Conservation (phyloP, 2,113 vertebrate species). For the Morone chrysops region DNA sequence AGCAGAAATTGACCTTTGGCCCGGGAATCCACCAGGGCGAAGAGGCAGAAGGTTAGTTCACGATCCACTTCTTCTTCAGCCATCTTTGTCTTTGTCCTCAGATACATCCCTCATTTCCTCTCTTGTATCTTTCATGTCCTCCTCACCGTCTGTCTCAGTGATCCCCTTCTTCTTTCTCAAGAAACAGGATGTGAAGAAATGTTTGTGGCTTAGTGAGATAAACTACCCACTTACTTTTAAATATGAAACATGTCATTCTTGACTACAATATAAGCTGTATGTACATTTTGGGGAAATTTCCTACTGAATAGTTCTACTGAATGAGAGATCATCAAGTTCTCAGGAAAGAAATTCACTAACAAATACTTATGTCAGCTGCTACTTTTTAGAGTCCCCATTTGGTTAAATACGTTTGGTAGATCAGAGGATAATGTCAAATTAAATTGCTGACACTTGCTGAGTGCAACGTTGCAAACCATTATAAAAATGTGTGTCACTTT, state of each 20-base stretch:
- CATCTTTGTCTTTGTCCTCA: conserved; percentile 2
- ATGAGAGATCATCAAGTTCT: not conserved
- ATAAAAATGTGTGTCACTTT: too few relatives aligned
- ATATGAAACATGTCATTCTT: conserved; percentile 1
- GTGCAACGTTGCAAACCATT: not conserved
- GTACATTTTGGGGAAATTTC: conserved; percentile 6
- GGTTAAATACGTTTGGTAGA: too few relatives aligned
- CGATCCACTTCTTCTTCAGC: conserved; percentile 9
- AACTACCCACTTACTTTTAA: conserved; percentile 5
- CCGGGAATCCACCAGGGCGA: not conserved
- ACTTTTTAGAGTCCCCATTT: too few relatives aligned
- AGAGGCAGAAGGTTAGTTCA: not conserved
- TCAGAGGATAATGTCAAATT: not conserved
- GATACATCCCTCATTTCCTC: conserved; percentile 42
- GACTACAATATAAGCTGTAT: not conserved
- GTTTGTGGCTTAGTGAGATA: not conserved
- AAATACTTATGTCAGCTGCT: too few relatives aligned
- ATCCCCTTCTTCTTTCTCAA: not conserved
- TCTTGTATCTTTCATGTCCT: conserved; percentile 10
- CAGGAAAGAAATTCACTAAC: not conserved
- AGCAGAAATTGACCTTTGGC: conserved; percentile 36
- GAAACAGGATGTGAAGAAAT: conserved; percentile 37
- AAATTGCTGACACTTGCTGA: not conserved
- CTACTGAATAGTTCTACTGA: not conserved
- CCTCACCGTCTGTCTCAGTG: not conserved